Base-by-base conservation (phyloP, 2,888 invertebrate genomes). In the Lissocephala sabroskyi region DNA sequence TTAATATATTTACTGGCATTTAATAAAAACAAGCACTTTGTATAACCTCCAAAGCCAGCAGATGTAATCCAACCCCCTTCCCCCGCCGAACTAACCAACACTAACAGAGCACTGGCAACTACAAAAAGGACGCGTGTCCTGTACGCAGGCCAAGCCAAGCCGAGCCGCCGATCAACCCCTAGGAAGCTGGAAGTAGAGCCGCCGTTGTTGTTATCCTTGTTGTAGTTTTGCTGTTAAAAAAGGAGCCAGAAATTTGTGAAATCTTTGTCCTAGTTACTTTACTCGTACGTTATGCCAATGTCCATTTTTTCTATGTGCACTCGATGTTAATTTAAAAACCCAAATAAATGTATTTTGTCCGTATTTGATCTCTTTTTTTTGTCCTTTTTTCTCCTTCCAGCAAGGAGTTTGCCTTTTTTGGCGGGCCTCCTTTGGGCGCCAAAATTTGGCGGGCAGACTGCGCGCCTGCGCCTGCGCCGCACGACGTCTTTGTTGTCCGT, bases 381-480 rank as follows among this genome's bases (percentile, higher is more conserved):
- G 13, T 13, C n/a, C n/a, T n/a, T n/a, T 16, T 5, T 6, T 16
- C 6, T 35, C 16, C 14, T 35, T 17, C 17, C 10, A 1, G 10
- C 13, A 16, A 14, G 14, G 16, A 35, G 13, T 14, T 23, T 17
- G 10, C 16, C 7, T 23, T 32, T 65, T 70, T 76, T 63, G 65
- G 65, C 74, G 73, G 56, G 77, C 18, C 51, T 43, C 41, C 60
- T 61, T 58, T 68, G 77, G 74, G 68, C 68, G 68, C 77, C 68
- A 68, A 68, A 71, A 68, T 53, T 66, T 56, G 49, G 67, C 42
- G 44, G 64, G 61, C 37, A n/a, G 37, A 19, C 37, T 1, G 30
- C 56, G 65, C 55, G 65, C 56, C 65, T 74, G 76, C 56, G 61
- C 73, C 53, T 67, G 74, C 74, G 77, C 70, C 65, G 77, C 77